A percentile compares a stretch with the other conserved stretches of the same genome.
Evolutionary conservation across 23 tunicate genomes (phyloP).

Genomic region (Trididemnum nubilum): DNA sequence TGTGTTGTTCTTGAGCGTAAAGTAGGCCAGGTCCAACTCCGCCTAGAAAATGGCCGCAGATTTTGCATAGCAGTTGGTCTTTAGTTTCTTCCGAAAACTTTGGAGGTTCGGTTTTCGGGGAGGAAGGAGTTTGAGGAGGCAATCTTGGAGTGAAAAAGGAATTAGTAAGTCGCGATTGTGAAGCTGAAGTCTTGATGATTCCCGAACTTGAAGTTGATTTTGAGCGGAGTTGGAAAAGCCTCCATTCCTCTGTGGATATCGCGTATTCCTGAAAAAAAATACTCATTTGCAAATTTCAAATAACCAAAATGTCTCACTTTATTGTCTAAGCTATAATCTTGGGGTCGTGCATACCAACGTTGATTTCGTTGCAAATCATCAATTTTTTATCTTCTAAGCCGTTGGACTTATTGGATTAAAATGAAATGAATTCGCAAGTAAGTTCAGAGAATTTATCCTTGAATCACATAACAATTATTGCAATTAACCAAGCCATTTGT

Average conservation of each 20-base stretch:
- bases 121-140: neutral
- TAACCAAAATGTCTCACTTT: no score
- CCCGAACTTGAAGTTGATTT: neutral
- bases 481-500: no score
- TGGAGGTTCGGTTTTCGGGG: conserved; percentile 2
- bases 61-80: conserved; percentile 7
- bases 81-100: neutral
- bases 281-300: no score
- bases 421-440: no score
- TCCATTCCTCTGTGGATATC: conserved; percentile 57
- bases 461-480: no score
- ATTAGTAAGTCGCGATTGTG: neutral
- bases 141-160: neutral
- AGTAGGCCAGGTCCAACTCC: conserved; percentile 51
- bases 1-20: conserved; percentile 24
- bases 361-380: no score
- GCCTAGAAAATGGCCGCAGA: conserved; percentile 41
- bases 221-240: conserved; percentile 36
- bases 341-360: no score
- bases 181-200: neutral
- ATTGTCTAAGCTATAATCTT: no score
- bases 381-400: no score
- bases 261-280: conserved; percentile 48
- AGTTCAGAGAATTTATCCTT: no score
- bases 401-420: no score